Base-by-base conservation (phyloP, 2,888 invertebrate species). In the Caenorhabditis japonica region DNA sequence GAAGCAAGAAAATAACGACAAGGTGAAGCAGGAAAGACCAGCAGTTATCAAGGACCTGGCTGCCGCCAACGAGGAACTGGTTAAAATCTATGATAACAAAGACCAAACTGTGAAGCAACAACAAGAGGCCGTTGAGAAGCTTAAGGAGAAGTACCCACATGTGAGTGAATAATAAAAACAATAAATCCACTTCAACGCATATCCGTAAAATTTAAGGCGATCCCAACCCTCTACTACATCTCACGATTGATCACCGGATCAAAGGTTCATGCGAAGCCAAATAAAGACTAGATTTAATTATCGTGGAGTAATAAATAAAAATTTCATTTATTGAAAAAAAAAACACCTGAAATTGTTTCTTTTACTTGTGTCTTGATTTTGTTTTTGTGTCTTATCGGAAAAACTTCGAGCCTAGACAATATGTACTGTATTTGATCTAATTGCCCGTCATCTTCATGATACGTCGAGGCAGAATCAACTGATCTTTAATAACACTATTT, bases 1-100 rank as follows among this genome's bases (percentile, higher is more conserved):
- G 49, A 66, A 56, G 15, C 36, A 12, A 3, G 51, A 34, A 3
- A 56, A 56, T 17, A 43, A 56, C 34, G 34, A 56, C 2, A 8
- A 51, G 25, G 25, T 66, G 30, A 25, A 17, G 17, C 56, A 58
- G 34, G 34, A 66, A 23, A 38, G 66, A 44, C 66, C 66, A 23
- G 66, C 33, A 43, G 15, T 66, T 15, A 56, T 66, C 49, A 56
- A 66, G 47, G 25, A 25, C 23, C 36, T 66, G 34, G n/a, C 47
- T 21, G 43, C 33, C 2, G 69, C 39, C 21, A 60, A 70, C 23
- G 52, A 70, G 15, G 41, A 47, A 36, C 34, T 61, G 10, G 41
- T 49, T 25, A 60, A 60, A 44, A 61, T 70, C 36, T 70, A 47
- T 41, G 56, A 66, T 13, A 66, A 66, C 38, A 66, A 66, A 44